Percentiles rank a stretch among this genome's conserved stretches.
These are phyloP conservation scores for Gymnothorax javanicus DNA, from an alignment of 2,797 vertebrate genomes.

Conservation along the genomic window DNA sequence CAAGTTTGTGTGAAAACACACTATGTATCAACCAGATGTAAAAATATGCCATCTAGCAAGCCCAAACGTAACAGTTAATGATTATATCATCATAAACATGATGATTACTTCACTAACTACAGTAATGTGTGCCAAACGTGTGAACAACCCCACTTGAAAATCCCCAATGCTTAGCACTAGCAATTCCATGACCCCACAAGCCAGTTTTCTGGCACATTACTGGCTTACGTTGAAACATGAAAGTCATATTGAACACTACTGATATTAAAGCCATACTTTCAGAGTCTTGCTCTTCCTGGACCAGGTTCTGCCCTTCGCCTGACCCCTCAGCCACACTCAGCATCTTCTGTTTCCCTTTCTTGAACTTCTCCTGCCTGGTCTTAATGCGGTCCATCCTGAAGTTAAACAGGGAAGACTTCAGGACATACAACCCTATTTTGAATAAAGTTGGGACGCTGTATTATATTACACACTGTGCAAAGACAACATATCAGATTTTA, in stretches of 20 bases:
- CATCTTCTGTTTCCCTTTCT: conserved; percentile 97
- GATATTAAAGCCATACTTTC: conserved; percentile 69
- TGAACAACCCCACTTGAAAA: not conserved
- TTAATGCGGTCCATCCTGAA: conserved; percentile 99
- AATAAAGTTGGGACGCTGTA: too few relatives aligned
- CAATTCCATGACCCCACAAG: not conserved
- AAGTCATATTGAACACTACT: not conserved
- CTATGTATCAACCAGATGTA: not conserved
- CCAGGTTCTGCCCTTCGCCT: conserved; percentile 75
- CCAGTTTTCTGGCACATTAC: not conserved
- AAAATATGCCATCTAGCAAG: not conserved
- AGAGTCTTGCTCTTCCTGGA: conserved; percentile 83
- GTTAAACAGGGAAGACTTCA: conserved; percentile 57
- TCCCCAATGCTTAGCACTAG: not conserved
- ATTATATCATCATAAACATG: not conserved
- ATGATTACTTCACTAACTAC: not conserved
- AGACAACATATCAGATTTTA: too few relatives aligned
- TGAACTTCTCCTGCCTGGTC: conserved; percentile 96
- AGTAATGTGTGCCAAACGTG: not conserved
- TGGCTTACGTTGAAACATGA: not conserved
- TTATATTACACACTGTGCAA: too few relatives aligned
- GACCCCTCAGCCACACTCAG: conserved; percentile 88
- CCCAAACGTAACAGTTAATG: not conserved
- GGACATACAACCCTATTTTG: not conserved
- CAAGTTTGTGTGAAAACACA: not conserved